A percentile compares a stretch with the other conserved stretches of the same genome.
These are phyloP conservation scores for Ochlodes sylvanus DNA, from an alignment of 2,888 invertebrate species.

Conservation along the genomic window DNA sequence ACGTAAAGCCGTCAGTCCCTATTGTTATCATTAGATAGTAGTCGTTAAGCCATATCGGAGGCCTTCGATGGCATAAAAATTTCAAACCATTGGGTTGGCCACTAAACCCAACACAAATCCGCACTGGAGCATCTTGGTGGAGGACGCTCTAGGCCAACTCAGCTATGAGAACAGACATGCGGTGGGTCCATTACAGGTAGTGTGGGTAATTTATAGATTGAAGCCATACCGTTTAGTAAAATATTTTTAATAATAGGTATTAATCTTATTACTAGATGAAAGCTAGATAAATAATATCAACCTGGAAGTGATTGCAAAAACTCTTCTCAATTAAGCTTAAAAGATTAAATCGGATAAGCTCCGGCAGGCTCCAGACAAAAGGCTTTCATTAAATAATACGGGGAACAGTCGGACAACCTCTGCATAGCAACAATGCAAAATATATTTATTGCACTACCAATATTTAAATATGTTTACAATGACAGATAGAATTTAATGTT, in stretches of 20 bases:
- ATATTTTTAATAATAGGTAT: not conserved
- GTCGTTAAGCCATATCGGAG: too few relatives aligned
- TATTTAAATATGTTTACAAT: not conserved
- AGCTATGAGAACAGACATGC: too few relatives aligned
- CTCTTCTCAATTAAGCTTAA: constrained; percentile 34
- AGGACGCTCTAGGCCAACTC: too few relatives aligned
- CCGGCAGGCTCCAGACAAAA: constrained; percentile 18
- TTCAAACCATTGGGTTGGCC: too few relatives aligned
- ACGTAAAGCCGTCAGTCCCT: too few relatives aligned
- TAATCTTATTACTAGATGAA: not conserved
- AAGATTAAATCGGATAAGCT: constrained; percentile 32
- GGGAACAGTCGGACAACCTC: not conserved
- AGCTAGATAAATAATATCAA: constrained; percentile 18
- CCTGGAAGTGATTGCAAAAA: constrained; percentile 25
- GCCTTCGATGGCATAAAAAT: too few relatives aligned
- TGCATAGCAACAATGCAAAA: constrained; percentile 4
- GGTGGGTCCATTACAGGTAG: too few relatives aligned
- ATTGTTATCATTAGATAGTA: too few relatives aligned
- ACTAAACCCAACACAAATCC: too few relatives aligned
- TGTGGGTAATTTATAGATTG: too few relatives aligned
- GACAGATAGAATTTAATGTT: not conserved
- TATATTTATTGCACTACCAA: not conserved
- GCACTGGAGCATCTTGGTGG: too few relatives aligned
- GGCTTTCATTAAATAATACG: constrained; percentile 29
- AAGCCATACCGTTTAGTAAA: not conserved